Conservation (phyloP, 2,113 vertebrate genomes). For the Jaculus jaculus region DNA sequence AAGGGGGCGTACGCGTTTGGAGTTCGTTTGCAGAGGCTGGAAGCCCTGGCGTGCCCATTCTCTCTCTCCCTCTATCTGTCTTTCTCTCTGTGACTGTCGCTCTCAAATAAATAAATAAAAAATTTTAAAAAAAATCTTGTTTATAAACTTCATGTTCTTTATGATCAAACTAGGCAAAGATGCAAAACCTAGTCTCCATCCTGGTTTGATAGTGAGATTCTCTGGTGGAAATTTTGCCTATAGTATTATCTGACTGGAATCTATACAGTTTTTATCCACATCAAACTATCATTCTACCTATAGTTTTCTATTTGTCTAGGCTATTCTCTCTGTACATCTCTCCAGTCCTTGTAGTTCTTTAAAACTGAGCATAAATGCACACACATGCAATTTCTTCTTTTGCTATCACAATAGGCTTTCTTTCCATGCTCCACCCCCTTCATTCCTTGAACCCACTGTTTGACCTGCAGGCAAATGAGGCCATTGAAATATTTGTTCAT, state of each 20-base stretch:
- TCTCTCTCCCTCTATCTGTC: too few species aligned
- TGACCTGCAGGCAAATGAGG: constrained; percentile 88
- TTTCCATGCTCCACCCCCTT: constrained; percentile 59
- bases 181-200: background rate
- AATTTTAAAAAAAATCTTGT: background rate
- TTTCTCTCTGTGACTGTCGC: too few species aligned
- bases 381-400: constrained; percentile 36
- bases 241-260: background rate
- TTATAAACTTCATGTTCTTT: background rate
- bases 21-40: too few species aligned
- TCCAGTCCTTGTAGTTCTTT: background rate
- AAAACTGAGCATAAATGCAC: background rate
- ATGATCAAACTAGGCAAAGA: background rate
- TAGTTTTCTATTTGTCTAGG: background rate
- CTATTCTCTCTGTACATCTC: background rate
- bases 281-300: background rate
- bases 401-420: constrained; percentile 65
- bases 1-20: too few species aligned
- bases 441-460: constrained; percentile 66
- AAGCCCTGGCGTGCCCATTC: too few species aligned
- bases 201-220: background rate
- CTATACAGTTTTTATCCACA: background rate
- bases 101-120: too few species aligned
- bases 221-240: background rate
- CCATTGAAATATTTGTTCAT: constrained; percentile 90